phyloP scores from a whole-genome alignment of 2,113 vertebrate species.

The Cettia cetti region DNA sequence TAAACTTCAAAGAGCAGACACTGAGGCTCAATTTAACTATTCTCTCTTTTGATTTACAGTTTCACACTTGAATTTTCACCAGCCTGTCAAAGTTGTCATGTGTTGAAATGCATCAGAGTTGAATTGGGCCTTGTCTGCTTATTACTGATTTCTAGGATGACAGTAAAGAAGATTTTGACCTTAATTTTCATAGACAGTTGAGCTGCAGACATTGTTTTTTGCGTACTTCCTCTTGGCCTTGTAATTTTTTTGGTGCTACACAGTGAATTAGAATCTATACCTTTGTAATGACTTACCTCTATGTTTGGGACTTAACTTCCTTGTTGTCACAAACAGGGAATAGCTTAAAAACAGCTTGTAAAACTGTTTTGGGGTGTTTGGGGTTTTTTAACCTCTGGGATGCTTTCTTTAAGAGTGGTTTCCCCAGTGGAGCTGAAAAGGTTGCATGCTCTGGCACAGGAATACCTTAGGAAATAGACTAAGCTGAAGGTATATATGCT shows the following conservation, averaged over 20 bases:
- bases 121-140: background rate
- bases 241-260: background rate
- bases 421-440: background rate
- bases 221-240: background rate
- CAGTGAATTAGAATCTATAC: background rate
- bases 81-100: background rate
- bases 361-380: background rate
- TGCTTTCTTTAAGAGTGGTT: background rate
- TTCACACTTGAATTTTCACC: background rate
- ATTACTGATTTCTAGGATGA: background rate
- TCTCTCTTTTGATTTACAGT: background rate
- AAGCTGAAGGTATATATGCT: background rate
- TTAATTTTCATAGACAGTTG: background rate
- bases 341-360: background rate
- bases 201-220: background rate
- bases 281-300: background rate
- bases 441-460: background rate
- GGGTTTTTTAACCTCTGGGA: background rate
- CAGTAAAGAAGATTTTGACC: background rate
- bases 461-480: background rate
- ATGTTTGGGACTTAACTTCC: fast-evolving
- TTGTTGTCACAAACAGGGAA: background rate
- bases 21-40: background rate
- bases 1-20: background rate
- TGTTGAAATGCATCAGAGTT: background rate